These are phyloP conservation scores for Micromussa lordhowensis DNA, from an alignment of 92 coral and sea anemone genomes.

Conservation along the genomic window DNA sequence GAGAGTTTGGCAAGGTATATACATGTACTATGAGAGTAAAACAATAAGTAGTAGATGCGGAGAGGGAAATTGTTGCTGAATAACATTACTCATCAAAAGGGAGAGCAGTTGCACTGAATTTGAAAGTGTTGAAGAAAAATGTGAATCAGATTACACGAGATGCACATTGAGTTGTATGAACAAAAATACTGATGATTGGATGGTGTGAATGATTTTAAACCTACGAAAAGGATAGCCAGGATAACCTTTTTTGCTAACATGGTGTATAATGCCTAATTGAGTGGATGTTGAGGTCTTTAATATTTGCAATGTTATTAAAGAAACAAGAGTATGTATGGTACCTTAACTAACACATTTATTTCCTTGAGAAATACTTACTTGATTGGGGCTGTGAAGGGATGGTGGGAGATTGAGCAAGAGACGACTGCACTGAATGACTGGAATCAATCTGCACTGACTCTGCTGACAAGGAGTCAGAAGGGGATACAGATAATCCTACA, in stretches of 20 bases:
- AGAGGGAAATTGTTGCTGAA: no score
- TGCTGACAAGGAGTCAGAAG: conserved; percentile 17
- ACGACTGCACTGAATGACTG: conserved; percentile 6
- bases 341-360: conserved; percentile 4
- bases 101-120: conserved; percentile 15
- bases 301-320: neutral
- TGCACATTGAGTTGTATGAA: conserved; percentile 11
- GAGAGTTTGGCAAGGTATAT: neutral
- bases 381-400: conserved; percentile 22
- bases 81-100: conserved; percentile 12
- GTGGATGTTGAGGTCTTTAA: conserved; percentile 25
- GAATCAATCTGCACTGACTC: conserved; percentile 28
- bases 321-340: conserved; percentile 16
- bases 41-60: neutral
- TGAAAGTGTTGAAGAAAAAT: conserved; percentile 25
- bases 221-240: conserved; percentile 7
- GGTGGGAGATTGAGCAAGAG: conserved; percentile 6
- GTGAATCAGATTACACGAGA: conserved; percentile 3
- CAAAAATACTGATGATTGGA: conserved; percentile 13
- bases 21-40: neutral
- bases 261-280: conserved; percentile 10
- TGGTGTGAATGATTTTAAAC: conserved; percentile 12
- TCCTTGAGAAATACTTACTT: conserved; percentile 26
- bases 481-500: no score
- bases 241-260: conserved; percentile 20